Evolutionary conservation across 2,113 vertebrate species (phyloP).

Genomic region (Castor canadensis): DNA sequence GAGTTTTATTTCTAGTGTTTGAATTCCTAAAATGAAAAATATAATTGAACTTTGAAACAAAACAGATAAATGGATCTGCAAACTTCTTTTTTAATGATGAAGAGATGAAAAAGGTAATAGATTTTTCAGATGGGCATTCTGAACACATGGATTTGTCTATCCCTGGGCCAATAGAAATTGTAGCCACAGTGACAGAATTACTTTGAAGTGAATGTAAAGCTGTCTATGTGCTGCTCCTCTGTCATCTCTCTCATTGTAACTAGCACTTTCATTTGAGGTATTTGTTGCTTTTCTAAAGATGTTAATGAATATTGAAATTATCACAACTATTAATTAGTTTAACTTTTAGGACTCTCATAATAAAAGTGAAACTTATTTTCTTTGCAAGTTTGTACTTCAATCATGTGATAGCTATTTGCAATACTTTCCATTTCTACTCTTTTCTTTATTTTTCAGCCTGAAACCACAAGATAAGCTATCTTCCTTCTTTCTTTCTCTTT

Average conservation of each 20-base stretch:
- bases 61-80: constrained; percentile 89
- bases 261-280: background rate
- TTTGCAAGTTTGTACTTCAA: background rate
- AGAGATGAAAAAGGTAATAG: constrained; percentile 74
- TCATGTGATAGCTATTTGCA: background rate
- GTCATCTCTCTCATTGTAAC: background rate
- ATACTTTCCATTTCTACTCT: background rate
- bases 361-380: background rate
- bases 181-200: constrained; percentile 87
- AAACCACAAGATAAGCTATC: background rate
- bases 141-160: constrained; percentile 37
- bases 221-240: background rate
- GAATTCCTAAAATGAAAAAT: constrained; percentile 43
- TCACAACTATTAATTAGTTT: background rate
- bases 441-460: background rate
- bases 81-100: constrained; percentile 84
- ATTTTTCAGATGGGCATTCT: constrained; percentile 38
- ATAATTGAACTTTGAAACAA: constrained; percentile 35
- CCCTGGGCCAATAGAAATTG: constrained; percentile 82
- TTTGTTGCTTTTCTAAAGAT: constrained; percentile 1
- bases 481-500: background rate
- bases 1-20: constrained; percentile 50
- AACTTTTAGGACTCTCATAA: background rate
- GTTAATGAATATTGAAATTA: background rate
- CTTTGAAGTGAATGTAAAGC: constrained; percentile 22